Percentiles rank a stretch among this genome's conserved stretches.
Evolutionary conservation across 2,888 invertebrate species (phyloP).

Genomic region (Folsomia manolachei): DNA sequence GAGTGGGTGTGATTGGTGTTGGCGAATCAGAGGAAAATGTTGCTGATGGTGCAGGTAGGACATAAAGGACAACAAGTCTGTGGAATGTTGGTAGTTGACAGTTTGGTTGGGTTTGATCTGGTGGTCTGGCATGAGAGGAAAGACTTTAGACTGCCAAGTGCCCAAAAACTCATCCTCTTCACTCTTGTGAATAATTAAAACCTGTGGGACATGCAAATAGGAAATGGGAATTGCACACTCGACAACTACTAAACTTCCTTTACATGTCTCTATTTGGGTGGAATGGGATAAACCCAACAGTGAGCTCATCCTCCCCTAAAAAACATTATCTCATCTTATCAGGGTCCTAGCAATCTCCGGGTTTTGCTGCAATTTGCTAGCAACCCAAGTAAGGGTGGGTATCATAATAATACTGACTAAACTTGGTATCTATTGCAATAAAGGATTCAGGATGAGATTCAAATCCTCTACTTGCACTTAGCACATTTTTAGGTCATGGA

Average conservation of each 20-base stretch:
- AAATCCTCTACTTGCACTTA: too few species aligned
- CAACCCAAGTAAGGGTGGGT: too few species aligned
- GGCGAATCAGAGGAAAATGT: not conserved
- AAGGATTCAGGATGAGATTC: too few species aligned
- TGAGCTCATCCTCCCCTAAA: not conserved
- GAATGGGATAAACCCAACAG: not conserved
- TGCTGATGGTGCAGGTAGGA: not conserved
- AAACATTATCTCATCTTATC: not conserved
- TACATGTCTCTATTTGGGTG: constrained; percentile 22
- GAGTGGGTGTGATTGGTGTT: not conserved
- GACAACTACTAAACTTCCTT: constrained; percentile 40
- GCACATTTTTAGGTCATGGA: too few species aligned
- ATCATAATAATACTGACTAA: too few species aligned
- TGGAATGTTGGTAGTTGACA: not conserved
- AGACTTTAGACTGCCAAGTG: constrained; percentile 37
- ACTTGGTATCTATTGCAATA: too few species aligned
- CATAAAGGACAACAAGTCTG: not conserved
- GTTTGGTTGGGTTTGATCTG: not conserved
- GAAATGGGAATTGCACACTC: constrained; percentile 48
- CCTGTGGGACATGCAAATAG: constrained; percentile 51
- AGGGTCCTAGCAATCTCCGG: too few species aligned
- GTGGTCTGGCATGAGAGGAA: not conserved
- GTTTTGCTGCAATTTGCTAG: too few species aligned
- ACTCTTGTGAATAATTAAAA: constrained; percentile 51
- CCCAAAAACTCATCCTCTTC: constrained; percentile 32